These are phyloP conservation scores for Spodoptera exigua DNA, from an alignment of 2,888 invertebrate genomes.

Conservation along the genomic window DNA sequence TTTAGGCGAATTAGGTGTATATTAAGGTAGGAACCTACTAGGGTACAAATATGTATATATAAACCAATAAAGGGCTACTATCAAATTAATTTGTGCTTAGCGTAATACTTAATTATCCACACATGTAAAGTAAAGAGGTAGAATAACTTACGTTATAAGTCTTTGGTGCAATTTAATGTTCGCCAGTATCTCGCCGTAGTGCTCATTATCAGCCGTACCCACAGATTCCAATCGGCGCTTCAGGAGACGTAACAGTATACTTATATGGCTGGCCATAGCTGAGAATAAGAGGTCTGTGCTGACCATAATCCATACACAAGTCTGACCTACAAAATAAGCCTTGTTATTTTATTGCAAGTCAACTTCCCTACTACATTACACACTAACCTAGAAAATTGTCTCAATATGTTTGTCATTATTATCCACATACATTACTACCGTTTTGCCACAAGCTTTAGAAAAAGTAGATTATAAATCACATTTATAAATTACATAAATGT, in stretches of 20 bases:
- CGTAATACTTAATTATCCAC: no score
- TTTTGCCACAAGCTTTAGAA: no score
- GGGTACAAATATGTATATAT: no score
- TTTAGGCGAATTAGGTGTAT: slow-evolving; percentile 6
- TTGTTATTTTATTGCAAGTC: slow-evolving; percentile 8
- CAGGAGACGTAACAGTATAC: slow-evolving; percentile 75
- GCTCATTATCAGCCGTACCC: slow-evolving; percentile 69
- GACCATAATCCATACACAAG: slow-evolving; percentile 83
- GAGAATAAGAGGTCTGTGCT: slow-evolving; percentile 82
- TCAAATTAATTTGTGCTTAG: no score
- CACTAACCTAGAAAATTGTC: no score
- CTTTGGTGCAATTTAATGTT: slow-evolving; percentile 83
- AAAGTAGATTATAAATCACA: no score
- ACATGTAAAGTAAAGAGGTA: neutral
- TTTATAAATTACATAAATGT: no score
- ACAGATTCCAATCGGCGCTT: slow-evolving; percentile 73
- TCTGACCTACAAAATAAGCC: slow-evolving; percentile 70
- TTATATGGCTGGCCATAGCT: slow-evolving; percentile 83
- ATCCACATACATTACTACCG: no score
- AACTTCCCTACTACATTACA: no score
- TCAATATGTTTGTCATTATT: no score
- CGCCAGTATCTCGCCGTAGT: slow-evolving; percentile 73
- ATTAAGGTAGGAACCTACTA: neutral
- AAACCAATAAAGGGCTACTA: no score
- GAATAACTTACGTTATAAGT: slow-evolving; percentile 73